Conservation (phyloP, 2,797 vertebrate species). For the Hippoglossus hippoglossus region DNA sequence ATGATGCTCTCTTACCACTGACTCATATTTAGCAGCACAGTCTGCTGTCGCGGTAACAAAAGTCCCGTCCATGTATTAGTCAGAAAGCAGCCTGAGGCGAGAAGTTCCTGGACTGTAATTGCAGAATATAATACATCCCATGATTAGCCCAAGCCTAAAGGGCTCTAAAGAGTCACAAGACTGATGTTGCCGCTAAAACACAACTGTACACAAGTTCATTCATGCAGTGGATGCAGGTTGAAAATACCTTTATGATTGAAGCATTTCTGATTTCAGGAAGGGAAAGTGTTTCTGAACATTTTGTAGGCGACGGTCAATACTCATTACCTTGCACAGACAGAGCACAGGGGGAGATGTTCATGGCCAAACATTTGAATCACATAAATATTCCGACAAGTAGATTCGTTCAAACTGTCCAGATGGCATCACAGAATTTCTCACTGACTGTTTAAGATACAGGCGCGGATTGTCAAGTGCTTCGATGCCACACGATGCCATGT, state of each 20-base stretch:
- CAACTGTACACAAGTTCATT: not conserved
- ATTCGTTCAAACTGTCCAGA: constrained; percentile 56
- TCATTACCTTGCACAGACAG: constrained; percentile 21
- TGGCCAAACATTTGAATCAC: constrained; percentile 35
- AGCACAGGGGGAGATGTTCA: constrained; percentile 30
- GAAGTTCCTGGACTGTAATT: constrained; percentile 67
- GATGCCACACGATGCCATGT: constrained; percentile 40
- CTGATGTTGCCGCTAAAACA: constrained; percentile 12
- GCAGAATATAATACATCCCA: constrained; percentile 54
- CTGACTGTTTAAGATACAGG: constrained; percentile 50
- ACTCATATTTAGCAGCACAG: constrained; percentile 64
- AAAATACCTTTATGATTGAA: not conserved
- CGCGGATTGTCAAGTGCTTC: constrained; percentile 34
- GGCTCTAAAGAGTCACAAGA: constrained; percentile 25
- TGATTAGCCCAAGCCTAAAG: constrained; percentile 55
- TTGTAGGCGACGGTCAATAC: constrained; percentile 32
- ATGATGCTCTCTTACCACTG: constrained; percentile 47
- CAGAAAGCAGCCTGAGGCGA: constrained; percentile 57
- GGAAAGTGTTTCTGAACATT: not conserved
- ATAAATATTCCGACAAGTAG: constrained; percentile 38
- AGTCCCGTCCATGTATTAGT: constrained; percentile 66
- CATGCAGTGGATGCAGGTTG: not conserved
- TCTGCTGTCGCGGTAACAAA: constrained; percentile 49
- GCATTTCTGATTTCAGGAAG: not conserved
- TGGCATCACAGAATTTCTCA: constrained; percentile 55